Conservation (phyloP, 2,797 vertebrate species). For the Neosalanx taihuensis region DNA sequence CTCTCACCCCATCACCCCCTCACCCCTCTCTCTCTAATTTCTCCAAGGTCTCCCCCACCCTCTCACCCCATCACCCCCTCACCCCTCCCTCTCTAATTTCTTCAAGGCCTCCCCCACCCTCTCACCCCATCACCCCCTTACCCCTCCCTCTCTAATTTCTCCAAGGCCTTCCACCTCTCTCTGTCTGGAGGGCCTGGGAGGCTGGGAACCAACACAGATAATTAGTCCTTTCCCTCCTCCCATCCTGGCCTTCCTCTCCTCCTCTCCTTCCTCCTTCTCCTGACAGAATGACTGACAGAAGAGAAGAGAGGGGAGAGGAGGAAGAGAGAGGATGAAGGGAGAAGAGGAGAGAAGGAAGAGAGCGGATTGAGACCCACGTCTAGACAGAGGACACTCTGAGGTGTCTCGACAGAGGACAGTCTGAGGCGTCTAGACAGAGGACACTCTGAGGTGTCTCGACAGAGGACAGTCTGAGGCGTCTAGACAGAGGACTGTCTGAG, state of each 20-base stretch:
- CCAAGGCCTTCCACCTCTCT: too few relatives aligned
- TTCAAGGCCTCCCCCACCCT: slow-evolving; percentile 3
- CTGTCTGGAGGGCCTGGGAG: too few relatives aligned
- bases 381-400: too few relatives aligned
- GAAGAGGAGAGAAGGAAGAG: slow-evolving; percentile 8
- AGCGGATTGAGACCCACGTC: background rate
- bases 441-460: too few relatives aligned
- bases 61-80: background rate
- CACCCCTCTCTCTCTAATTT: background rate
- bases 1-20: slow-evolving; percentile 26
- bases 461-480: too few relatives aligned
- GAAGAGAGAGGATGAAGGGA: slow-evolving; percentile 28
- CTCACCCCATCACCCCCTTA: background rate
- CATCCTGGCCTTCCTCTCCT: background rate
- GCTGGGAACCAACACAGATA: too few relatives aligned
- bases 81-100: too few relatives aligned
- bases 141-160: too few relatives aligned
- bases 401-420: too few relatives aligned
- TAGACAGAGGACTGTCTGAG: too few relatives aligned
- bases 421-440: too few relatives aligned
- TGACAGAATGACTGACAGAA: slow-evolving; percentile 24
- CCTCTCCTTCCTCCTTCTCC: slow-evolving; percentile 25
- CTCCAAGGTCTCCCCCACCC: slow-evolving; percentile 4
- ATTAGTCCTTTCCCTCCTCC: slow-evolving; percentile 16
- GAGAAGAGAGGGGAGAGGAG: too few relatives aligned